These are phyloP conservation scores for Crematogaster levior DNA, from an alignment of 2,888 invertebrate genomes.

Conservation along the genomic window DNA sequence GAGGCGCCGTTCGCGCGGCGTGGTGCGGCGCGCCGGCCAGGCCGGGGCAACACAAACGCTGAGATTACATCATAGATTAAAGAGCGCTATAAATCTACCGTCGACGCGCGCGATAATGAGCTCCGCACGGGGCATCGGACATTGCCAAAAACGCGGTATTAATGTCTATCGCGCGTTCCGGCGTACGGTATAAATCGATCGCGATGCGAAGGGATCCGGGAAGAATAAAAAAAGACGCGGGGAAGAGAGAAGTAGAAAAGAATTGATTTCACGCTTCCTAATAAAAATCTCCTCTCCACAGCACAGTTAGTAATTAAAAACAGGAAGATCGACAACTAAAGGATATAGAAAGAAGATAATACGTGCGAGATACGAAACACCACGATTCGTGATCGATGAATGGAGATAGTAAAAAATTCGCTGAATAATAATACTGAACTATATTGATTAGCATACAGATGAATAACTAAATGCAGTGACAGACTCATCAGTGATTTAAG, in stretches of 20 bases:
- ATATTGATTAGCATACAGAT: conserved; percentile 45
- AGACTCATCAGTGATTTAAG: conserved; percentile 35
- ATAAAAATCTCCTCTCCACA: conserved; percentile 27
- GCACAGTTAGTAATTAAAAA: neutral
- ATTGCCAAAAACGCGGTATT: conserved; percentile 74
- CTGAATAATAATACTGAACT: conserved; percentile 44
- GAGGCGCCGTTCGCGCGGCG: conserved; percentile 63
- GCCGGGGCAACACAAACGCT: conserved; percentile 61
- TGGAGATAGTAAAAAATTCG: conserved; percentile 17
- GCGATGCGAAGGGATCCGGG: conserved; percentile 17
- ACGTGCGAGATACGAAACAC: conserved; percentile 5
- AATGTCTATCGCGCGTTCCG: conserved; percentile 70
- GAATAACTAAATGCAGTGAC: conserved; percentile 38
- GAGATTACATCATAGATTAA: conserved; percentile 76
- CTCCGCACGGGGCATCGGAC: conserved; percentile 69
- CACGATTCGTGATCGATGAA: conserved; percentile 37
- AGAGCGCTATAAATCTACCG: conserved; percentile 71
- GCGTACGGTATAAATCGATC: conserved; percentile 68
- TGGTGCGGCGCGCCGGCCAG: conserved; percentile 1
- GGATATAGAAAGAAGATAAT: conserved; percentile 6
- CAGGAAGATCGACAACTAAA: conserved; percentile 1
- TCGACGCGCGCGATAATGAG: conserved; percentile 74
- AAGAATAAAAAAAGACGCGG: neutral
- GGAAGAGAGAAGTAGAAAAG: neutral
- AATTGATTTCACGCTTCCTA: neutral